Conservation (phyloP, 2,113 vertebrate genomes). For the Tursiops truncatus region DNA sequence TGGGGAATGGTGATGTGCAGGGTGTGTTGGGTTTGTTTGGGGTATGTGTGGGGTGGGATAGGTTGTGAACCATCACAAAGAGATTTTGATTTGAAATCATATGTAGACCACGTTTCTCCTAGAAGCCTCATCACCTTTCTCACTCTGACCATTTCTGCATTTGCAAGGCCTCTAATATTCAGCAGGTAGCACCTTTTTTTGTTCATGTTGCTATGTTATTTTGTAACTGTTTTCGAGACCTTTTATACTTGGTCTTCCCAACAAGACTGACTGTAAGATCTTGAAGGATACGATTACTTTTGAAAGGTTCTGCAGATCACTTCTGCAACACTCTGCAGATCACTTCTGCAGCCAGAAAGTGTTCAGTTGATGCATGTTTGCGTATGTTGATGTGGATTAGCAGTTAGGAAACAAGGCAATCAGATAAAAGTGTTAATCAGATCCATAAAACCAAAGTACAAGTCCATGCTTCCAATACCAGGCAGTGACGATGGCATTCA, state of each 20-base stretch:
- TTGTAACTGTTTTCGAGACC: background rate
- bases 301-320: background rate
- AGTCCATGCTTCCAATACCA: background rate
- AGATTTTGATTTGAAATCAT: background rate
- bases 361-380: background rate
- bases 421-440: background rate
- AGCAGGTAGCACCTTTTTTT: background rate
- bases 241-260: background rate
- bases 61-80: background rate
- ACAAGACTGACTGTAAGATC: background rate
- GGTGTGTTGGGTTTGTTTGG: background rate
- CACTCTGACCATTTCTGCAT: background rate
- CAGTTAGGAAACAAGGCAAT: background rate
- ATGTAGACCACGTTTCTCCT: background rate
- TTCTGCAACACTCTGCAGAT: background rate
- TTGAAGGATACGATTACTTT: background rate
- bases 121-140: background rate
- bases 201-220: background rate
- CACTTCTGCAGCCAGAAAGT: background rate
- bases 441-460: background rate
- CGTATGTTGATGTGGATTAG: background rate
- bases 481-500: background rate
- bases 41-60: background rate
- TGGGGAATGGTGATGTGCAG: background rate
- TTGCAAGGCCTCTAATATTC: background rate